A percentile compares a stretch with the other conserved stretches of the same genome.
Evolutionary conservation across 2,888 invertebrate species (phyloP).

Genomic region (Lithophane ornitopus): DNA sequence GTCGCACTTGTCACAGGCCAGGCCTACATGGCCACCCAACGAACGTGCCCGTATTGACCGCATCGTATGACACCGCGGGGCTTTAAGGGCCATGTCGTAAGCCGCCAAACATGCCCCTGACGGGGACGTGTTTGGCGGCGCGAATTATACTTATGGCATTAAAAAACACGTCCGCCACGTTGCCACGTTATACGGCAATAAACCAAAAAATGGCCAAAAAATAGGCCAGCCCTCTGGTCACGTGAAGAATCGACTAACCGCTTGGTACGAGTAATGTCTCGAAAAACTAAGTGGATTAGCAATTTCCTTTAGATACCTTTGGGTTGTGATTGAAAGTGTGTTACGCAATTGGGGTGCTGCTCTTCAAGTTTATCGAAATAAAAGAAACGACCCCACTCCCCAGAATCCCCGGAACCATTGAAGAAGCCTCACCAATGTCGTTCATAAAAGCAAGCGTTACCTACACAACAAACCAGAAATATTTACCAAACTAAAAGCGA

Average conservation of each 20-base stretch:
- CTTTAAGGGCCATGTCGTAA: no score
- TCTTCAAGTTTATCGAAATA: background rate
- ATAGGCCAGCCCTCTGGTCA: background rate
- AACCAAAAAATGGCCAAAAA: background rate
- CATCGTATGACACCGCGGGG: no score
- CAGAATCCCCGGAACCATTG: constrained; percentile 1
- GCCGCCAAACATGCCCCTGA: no score
- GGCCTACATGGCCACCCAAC: no score
- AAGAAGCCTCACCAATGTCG: background rate
- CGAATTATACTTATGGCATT: background rate
- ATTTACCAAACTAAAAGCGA: constrained; percentile 74
- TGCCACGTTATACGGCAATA: background rate
- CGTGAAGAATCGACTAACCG: no score
- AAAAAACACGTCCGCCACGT: background rate
- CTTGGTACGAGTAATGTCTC: background rate
- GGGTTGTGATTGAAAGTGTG: no score
- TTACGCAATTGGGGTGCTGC: background rate
- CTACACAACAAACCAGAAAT: constrained; percentile 62
- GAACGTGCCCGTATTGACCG: no score
- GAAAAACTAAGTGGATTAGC: background rate
- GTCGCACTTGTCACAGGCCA: no score
- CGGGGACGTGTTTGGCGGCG: no score
- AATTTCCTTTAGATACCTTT: background rate
- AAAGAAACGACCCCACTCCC: background rate
- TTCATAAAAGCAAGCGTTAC: constrained; percentile 25